Evolutionary conservation across 2,113 vertebrate species (phyloP).

Genomic region (Brachypteracias leptosomus): DNA sequence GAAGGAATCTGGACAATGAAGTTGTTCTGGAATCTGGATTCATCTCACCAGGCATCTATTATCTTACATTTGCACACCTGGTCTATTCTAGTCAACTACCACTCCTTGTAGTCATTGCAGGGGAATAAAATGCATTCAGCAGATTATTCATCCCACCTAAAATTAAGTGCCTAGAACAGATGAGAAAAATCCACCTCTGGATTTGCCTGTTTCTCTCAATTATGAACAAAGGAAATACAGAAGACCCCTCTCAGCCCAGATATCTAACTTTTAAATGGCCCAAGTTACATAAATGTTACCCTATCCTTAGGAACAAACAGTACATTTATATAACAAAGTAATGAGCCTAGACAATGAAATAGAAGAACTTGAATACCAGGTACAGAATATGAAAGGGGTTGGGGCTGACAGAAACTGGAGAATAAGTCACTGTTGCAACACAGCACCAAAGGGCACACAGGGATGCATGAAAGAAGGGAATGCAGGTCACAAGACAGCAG

Average conservation of each 20-base stretch:
- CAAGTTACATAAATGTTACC: not conserved
- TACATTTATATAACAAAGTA: not conserved
- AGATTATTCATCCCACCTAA: not conserved
- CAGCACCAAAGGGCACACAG: not conserved
- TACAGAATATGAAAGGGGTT: not conserved
- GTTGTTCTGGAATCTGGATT: not conserved
- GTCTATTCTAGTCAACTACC: not conserved
- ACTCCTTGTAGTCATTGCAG: not conserved
- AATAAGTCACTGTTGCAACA: not conserved
- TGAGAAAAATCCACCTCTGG: not conserved
- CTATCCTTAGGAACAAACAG: not conserved
- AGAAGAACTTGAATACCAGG: not conserved
- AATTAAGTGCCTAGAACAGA: not conserved
- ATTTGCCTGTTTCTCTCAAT: not conserved
- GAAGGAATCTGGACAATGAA: not conserved
- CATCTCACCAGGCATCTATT: not conserved
- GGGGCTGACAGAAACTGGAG: not conserved
- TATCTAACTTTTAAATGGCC: not conserved
- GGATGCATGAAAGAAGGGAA: not conserved
- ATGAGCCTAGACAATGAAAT: not conserved
- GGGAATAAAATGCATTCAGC: not conserved
- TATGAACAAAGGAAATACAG: not conserved
- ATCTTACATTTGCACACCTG: not conserved
- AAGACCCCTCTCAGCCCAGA: not conserved
- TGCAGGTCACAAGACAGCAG: not conserved